Percentiles rank a stretch among this genome's conserved stretches.
These are phyloP conservation scores for Chironomus tentans DNA, from an alignment of 2,888 invertebrate genomes.

Conservation along the genomic window DNA sequence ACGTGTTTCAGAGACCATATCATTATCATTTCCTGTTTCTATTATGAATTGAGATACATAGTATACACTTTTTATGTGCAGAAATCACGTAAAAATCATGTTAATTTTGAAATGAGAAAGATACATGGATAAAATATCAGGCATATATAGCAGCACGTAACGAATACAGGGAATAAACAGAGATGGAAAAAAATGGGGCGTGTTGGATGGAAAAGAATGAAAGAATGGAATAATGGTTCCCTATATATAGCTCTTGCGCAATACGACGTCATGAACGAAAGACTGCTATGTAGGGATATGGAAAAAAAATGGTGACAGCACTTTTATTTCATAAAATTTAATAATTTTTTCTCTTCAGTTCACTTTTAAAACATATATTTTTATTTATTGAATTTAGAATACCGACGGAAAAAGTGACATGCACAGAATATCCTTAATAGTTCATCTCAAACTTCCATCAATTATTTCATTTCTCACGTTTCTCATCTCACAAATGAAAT, in stretches of 20 bases:
- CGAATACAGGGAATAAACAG: not conserved
- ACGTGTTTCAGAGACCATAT: conserved; percentile 11
- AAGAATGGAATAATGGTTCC: conserved; percentile 6
- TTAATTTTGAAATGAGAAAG: conserved; percentile 6
- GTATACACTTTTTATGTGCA: not conserved
- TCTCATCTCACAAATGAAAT: not conserved
- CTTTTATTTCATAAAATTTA: not conserved
- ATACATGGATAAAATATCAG: not conserved
- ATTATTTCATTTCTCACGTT: not conserved
- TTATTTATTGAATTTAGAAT: not conserved
- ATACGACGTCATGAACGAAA: not conserved
- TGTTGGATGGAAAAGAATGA: not conserved
- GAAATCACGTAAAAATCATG: conserved; percentile 15
- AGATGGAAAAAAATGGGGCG: not conserved
- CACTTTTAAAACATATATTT: not conserved
- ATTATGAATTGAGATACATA: not conserved
- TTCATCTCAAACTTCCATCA: not conserved
- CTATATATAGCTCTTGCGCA: conserved; percentile 6
- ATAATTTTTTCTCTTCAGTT: not conserved
- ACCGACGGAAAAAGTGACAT: not conserved
- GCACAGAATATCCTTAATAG: not conserved
- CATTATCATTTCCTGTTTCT: conserved; percentile 12
- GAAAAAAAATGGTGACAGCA: not conserved
- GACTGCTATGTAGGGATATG: not conserved
- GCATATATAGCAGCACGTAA: not conserved